Percentiles rank a stretch among this genome's conserved stretches.
These are phyloP conservation scores for Zaprionus ornatus DNA, from an alignment of 1,140 invertebrate genomes.

Conservation along the genomic window DNA sequence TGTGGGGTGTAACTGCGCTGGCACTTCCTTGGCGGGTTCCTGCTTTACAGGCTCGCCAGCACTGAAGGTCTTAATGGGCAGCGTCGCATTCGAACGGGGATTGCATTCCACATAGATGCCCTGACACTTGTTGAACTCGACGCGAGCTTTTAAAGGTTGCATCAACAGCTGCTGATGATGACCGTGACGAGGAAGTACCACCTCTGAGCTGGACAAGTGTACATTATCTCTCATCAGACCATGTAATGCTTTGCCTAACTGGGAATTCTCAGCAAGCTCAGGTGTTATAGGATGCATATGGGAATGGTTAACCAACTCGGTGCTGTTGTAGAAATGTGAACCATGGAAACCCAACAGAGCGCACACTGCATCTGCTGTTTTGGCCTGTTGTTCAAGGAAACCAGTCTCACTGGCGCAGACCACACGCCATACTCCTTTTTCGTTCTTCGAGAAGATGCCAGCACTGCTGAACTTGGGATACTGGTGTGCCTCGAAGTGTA, in stretches of 20 bases:
- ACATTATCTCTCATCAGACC: conserved; percentile 50
- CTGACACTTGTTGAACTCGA: conserved; percentile 53
- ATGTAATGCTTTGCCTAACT: conserved; percentile 22
- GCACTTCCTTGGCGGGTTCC: conserved; percentile 8
- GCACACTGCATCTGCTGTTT: conserved; percentile 61
- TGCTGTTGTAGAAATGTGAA: conserved; percentile 65
- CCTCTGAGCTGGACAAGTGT: conserved; percentile 51
- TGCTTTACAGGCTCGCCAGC: conserved; percentile 53
- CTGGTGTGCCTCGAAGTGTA: conserved; percentile 86
- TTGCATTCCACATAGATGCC: conserved; percentile 77
- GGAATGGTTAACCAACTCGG: conserved; percentile 49
- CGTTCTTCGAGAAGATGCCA: conserved; percentile 86
- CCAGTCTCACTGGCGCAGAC: conserved; percentile 85
- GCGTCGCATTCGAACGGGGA: conserved; percentile 55
- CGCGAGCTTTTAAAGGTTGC: conserved; percentile 39
- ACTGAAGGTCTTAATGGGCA: conserved; percentile 69
- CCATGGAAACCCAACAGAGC: conserved; percentile 75
- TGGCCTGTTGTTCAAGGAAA: conserved; percentile 58
- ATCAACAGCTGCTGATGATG: neutral
- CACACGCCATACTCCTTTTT: conserved; percentile 86
- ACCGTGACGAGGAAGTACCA: conserved; percentile 17
- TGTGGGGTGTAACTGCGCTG: conserved; percentile 41
- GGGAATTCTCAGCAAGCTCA: conserved; percentile 40
- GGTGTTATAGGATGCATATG: conserved; percentile 68
- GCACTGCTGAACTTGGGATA: conserved; percentile 85